Evolutionary conservation across 2,113 vertebrate genomes (phyloP).

Genomic region (Tor tambroides): DNA sequence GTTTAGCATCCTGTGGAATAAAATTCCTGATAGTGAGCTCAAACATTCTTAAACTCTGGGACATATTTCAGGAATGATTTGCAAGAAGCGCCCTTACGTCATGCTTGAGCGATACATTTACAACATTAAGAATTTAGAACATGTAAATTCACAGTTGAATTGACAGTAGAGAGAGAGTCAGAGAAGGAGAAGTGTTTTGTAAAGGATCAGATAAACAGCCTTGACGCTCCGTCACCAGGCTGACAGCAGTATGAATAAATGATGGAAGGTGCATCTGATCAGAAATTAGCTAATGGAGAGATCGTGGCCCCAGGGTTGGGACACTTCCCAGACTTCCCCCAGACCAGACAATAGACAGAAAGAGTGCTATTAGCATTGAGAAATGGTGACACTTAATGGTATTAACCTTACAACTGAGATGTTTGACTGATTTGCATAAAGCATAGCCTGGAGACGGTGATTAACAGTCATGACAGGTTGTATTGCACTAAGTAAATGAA

Average conservation of each 20-base stretch:
- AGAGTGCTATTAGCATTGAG: slow-evolving; percentile 27
- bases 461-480: neutral
- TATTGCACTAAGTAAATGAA: neutral
- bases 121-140: slow-evolving; percentile 36
- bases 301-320: slow-evolving; percentile 62
- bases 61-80: neutral
- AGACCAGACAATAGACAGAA: slow-evolving; percentile 22
- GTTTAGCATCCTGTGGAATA: no score
- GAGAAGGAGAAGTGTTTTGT: slow-evolving; percentile 29
- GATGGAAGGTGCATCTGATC: slow-evolving; percentile 74
- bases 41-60: slow-evolving; percentile 1
- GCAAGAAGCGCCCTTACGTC: neutral
- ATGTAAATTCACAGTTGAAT: slow-evolving; percentile 36
- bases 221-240: slow-evolving; percentile 67
- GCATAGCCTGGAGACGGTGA: slow-evolving; percentile 3
- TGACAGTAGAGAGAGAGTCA: neutral
- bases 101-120: neutral
- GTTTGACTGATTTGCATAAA: slow-evolving; percentile 30
- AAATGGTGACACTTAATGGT: slow-evolving; percentile 33
- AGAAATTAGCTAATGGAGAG: slow-evolving; percentile 76
- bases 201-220: slow-evolving; percentile 70
- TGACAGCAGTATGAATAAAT: slow-evolving; percentile 73
- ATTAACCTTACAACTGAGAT: slow-evolving; percentile 39
- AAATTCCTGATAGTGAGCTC: neutral
- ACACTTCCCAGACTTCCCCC: slow-evolving; percentile 62